A percentile compares a stretch with the other conserved stretches of the same genome.
Conservation (phyloP, 2,888 invertebrate genomes). For the Eumacrocentrus americanus region DNA sequence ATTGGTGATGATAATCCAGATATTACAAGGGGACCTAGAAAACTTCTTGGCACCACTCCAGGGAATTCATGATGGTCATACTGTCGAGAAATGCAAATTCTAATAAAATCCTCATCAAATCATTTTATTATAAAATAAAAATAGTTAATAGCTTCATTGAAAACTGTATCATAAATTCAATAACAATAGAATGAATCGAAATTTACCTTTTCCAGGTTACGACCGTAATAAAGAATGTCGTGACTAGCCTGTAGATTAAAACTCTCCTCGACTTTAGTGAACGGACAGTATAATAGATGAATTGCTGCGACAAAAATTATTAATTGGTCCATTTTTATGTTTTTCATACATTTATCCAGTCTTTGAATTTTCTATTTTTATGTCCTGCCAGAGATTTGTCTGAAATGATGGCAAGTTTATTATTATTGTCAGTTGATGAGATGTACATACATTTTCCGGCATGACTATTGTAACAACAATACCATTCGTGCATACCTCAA, state of each 20-base stretch:
- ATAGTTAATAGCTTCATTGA: too few relatives aligned
- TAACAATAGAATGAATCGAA: too few relatives aligned
- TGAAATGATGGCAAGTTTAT: too few relatives aligned
- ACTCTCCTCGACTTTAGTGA: slow-evolving; percentile 99
- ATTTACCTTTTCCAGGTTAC: slow-evolving; percentile 81
- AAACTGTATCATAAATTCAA: too few relatives aligned
- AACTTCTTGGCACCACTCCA: slow-evolving; percentile 96
- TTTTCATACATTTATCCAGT: slow-evolving; percentile 26
- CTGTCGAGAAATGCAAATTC: slow-evolving; percentile 67
- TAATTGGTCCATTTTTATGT: slow-evolving; percentile 71
- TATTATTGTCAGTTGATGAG: too few relatives aligned
- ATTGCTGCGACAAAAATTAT: slow-evolving; percentile 77
- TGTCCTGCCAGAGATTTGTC: too few relatives aligned
- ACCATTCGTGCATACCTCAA: too few relatives aligned
- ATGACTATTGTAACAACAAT: too few relatives aligned
- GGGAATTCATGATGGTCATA: slow-evolving; percentile 98
- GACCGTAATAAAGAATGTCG: slow-evolving; percentile 89
- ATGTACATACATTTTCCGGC: too few relatives aligned
- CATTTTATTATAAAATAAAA: too few relatives aligned
- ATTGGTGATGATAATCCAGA: slow-evolving; percentile 80
- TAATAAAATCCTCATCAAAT: background rate
- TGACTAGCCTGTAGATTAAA: slow-evolving; percentile 99
- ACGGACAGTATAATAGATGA: slow-evolving; percentile 88
- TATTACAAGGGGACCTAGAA: slow-evolving; percentile 87
- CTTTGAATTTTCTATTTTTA: too few relatives aligned